Percentiles rank a stretch among this genome's conserved stretches.
Evolutionary conservation across 2,888 invertebrate genomes (phyloP).

Genomic region (Syritta pipiens): DNA sequence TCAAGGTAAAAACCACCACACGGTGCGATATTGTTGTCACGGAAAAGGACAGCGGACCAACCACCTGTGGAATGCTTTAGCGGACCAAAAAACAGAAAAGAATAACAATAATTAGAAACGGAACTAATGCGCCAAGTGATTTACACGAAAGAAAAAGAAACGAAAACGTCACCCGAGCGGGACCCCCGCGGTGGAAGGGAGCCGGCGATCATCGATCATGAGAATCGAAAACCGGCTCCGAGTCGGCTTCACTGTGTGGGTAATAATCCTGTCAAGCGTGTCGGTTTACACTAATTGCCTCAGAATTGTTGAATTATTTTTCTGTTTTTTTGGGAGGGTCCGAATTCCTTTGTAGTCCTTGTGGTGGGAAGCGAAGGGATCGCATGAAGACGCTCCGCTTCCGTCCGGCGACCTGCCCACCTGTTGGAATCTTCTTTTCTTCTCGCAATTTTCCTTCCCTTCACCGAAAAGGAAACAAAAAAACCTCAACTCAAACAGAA

Average conservation of each 20-base stretch:
- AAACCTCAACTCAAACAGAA: conserved; percentile 5
- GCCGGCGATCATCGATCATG: conserved; percentile 10
- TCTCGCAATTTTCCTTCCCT: not conserved
- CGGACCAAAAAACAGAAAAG: not conserved
- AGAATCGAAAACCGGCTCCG: not conserved
- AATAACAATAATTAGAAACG: conserved; percentile 22
- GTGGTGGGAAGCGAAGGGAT: conserved; percentile 23
- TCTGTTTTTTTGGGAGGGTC: not conserved
- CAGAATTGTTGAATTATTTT: conserved; percentile 9
- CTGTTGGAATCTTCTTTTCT: not conserved
- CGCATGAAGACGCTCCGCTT: conserved; percentile 14
- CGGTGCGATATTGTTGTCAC: conserved; percentile 42
- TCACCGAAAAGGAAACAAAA: no score
- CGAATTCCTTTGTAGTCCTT: conserved; percentile 25
- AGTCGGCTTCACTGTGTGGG: not conserved
- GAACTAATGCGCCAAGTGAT: conserved; percentile 19
- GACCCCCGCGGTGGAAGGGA: not conserved
- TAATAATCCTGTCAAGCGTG: conserved; percentile 43
- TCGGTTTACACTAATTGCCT: conserved; percentile 44
- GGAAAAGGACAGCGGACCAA: not conserved
- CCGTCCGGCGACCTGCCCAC: conserved; percentile 5
- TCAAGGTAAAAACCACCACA: conserved; percentile 52
- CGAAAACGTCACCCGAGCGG: not conserved
- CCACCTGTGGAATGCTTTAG: conserved; percentile 22
- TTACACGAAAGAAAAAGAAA: conserved; percentile 4